Conservation (phyloP, 2,888 invertebrate species). For the Sepioteuthis lessoniana region DNA sequence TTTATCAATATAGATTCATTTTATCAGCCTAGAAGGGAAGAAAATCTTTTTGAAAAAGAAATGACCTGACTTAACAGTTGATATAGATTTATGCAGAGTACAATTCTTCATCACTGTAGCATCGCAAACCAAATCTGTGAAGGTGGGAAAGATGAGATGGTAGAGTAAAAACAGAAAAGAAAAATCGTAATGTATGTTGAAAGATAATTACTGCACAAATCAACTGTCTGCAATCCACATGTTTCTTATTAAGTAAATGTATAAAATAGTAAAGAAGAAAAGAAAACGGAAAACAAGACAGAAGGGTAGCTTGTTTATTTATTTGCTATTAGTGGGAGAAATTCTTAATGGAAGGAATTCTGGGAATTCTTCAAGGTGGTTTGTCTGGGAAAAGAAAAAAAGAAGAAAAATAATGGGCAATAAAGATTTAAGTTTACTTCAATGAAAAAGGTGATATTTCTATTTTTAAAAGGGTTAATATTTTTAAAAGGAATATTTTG, state of each 20-base stretch:
- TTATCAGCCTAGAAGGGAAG: background rate
- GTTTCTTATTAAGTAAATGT: background rate
- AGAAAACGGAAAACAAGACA: background rate
- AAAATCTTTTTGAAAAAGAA: background rate
- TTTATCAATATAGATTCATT: background rate
- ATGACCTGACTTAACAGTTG: background rate
- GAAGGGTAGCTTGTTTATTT: background rate
- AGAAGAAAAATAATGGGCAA: background rate
- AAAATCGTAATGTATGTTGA: background rate
- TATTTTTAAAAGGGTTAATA: background rate
- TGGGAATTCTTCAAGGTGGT: constrained; percentile 42
- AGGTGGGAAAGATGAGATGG: background rate
- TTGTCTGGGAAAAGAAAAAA: background rate
- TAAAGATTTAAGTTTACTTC: background rate
- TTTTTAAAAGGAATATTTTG: background rate
- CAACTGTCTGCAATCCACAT: background rate
- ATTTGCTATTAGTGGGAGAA: background rate
- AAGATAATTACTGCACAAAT: background rate
- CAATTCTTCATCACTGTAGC: background rate
- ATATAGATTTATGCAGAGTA: background rate
- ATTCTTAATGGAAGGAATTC: background rate
- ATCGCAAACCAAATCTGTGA: background rate
- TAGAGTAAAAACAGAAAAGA: too few relatives aligned
- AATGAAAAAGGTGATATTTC: background rate
- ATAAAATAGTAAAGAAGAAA: background rate